Conservation (phyloP, 2,888 invertebrate genomes). For the Nemotelus pantherinus region DNA sequence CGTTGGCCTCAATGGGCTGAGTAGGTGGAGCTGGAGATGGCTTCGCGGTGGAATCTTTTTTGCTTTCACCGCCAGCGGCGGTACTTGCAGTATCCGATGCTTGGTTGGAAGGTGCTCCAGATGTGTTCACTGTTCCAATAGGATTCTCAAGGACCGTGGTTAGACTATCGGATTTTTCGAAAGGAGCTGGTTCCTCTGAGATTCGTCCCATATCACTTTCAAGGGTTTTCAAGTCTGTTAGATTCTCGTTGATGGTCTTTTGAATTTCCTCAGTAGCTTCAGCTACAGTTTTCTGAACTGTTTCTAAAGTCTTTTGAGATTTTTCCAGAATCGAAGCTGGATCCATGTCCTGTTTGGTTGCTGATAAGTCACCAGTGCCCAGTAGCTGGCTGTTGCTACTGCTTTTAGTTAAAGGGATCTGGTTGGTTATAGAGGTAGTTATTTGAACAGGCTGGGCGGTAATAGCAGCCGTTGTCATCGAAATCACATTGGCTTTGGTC, state of each 20-base stretch:
- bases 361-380: conserved; percentile 46
- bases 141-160: conserved; percentile 56
- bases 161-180: conserved; percentile 55
- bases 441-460: conserved; percentile 69
- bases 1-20: conserved; percentile 63
- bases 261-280: conserved; percentile 62
- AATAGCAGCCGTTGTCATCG: conserved; percentile 71
- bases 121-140: not conserved
- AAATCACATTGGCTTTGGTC: conserved; percentile 62
- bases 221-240: conserved; percentile 60
- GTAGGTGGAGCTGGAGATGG: conserved; percentile 59
- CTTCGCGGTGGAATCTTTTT: conserved; percentile 57
- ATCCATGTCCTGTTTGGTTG: conserved; percentile 40
- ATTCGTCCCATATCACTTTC: conserved; percentile 59
- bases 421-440: conserved; percentile 68
- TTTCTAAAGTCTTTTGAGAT: conserved; percentile 60
- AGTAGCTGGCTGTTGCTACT: conserved; percentile 50
- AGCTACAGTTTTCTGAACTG: conserved; percentile 60
- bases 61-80: conserved; percentile 54
- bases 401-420: conserved; percentile 62
- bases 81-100: not conserved
- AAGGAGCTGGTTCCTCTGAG: conserved; percentile 55
- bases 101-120: not conserved
- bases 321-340: conserved; percentile 59
- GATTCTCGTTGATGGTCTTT: conserved; percentile 62